phyloP scores from a whole-genome alignment of 2,113 vertebrate genomes.

The Sceloporus tristichus region DNA sequence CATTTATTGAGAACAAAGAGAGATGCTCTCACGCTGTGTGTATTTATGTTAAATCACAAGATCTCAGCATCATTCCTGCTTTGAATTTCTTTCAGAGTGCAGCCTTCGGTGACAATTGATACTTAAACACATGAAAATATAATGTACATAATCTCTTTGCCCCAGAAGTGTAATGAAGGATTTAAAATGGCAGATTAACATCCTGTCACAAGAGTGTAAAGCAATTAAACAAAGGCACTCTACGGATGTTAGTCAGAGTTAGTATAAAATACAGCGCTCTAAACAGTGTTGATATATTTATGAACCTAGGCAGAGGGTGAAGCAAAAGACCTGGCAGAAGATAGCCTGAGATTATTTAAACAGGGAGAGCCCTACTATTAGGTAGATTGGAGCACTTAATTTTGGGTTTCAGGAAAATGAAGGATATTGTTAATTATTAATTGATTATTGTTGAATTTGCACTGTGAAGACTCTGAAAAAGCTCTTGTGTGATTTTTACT shows the following conservation, averaged over 20 bases:
- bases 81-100: constrained; percentile 52
- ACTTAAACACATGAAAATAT: constrained; percentile 55
- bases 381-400: not conserved
- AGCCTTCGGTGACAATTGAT: constrained; percentile 48
- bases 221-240: constrained; percentile 53
- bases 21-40: constrained; percentile 30
- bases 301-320: constrained; percentile 1
- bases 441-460: not conserved
- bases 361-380: no score
- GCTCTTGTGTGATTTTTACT: not conserved
- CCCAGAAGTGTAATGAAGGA: constrained; percentile 46
- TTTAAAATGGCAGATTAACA: constrained; percentile 50
- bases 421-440: not conserved
- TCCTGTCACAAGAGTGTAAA: constrained; percentile 42
- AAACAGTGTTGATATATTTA: constrained; percentile 1
- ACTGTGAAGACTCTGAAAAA: not conserved
- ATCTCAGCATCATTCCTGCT: constrained; percentile 25
- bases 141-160: constrained; percentile 50
- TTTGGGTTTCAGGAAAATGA: not conserved
- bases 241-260: constrained; percentile 12
- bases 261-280: constrained; percentile 40
- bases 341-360: not conserved
- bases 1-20: constrained; percentile 50
- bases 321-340: not conserved
- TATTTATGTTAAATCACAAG: constrained; percentile 34